Conservation (phyloP, 2,888 invertebrate species). For the Agrenia bidenticulata region DNA sequence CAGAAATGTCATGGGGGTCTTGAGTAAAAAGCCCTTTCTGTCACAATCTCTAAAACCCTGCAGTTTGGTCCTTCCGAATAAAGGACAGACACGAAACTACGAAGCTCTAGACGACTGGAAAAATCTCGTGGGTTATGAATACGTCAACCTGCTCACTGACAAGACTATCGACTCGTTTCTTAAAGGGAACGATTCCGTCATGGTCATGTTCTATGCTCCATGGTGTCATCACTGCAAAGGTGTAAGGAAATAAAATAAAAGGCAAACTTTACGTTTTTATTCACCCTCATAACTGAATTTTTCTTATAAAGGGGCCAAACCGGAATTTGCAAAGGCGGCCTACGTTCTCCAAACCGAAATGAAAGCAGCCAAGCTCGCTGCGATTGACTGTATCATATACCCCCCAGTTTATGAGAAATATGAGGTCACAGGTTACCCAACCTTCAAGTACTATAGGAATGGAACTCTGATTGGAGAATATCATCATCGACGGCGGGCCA, state of each 20-base stretch:
- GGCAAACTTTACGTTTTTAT: background rate
- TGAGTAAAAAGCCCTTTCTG: too few relatives aligned
- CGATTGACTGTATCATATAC: conserved; percentile 60
- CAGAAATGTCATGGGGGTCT: too few relatives aligned
- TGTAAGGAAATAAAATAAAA: too few relatives aligned
- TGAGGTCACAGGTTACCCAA: conserved; percentile 78
- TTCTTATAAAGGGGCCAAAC: conserved; percentile 60
- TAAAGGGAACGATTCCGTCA: conserved; percentile 62
- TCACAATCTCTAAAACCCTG: too few relatives aligned
- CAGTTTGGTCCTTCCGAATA: background rate
- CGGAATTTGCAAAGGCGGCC: conserved; percentile 65
- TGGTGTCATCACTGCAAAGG: conserved; percentile 73
- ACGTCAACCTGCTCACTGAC: conserved; percentile 59
- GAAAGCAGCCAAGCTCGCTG: conserved; percentile 59
- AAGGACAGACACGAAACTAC: background rate
- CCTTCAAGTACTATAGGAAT: conserved; percentile 72
- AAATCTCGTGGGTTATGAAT: conserved; percentile 8
- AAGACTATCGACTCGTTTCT: conserved; percentile 64
- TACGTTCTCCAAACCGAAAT: conserved; percentile 59
- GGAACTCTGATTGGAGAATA: conserved; percentile 65
- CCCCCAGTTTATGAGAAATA: conserved; percentile 22
- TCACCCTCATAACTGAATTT: background rate
- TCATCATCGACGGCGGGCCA: conserved; percentile 61
- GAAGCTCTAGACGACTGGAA: conserved; percentile 1
- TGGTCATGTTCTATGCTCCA: conserved; percentile 77